These are phyloP conservation scores for Cheilosia urbana DNA, from an alignment of 2,888 invertebrate genomes.

Conservation along the genomic window DNA sequence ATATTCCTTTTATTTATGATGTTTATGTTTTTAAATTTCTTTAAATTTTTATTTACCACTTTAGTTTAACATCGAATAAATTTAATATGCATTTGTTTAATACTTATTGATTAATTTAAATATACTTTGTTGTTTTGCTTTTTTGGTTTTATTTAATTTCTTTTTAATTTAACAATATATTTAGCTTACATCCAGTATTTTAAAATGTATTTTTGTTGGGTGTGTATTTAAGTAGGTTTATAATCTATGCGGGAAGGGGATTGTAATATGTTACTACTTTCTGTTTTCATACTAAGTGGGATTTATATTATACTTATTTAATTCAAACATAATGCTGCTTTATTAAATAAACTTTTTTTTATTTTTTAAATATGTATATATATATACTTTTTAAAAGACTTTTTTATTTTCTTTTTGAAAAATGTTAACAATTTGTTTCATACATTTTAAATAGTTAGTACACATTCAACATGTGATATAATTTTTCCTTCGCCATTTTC, in stretches of 20 bases:
- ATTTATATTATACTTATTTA: conserved; percentile 60
- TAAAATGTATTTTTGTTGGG: conserved; percentile 45
- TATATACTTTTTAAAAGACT: conserved; percentile 61
- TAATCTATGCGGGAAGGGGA: conserved; percentile 52
- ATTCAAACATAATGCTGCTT: conserved; percentile 53
- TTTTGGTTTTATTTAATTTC: conserved; percentile 41
- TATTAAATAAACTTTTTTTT: conserved; percentile 64
- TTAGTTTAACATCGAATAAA: conserved; percentile 74
- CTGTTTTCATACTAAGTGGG: conserved; percentile 52
- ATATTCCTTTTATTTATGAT: conserved; percentile 58
- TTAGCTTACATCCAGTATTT: conserved; percentile 70
- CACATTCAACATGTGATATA: conserved; percentile 72
- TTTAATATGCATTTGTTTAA: conserved; percentile 73
- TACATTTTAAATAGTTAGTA: conserved; percentile 74
- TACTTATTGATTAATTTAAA: conserved; percentile 73
- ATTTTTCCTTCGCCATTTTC: conserved; percentile 10
- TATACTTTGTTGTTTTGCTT: conserved; percentile 43
- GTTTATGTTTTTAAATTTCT: conserved; percentile 26
- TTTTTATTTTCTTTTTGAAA: conserved; percentile 56
- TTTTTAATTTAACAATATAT: conserved; percentile 66
- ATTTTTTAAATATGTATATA: conserved; percentile 55
- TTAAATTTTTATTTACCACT: conserved; percentile 72
- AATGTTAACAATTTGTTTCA: conserved; percentile 76
- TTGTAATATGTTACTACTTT: conserved; percentile 59
- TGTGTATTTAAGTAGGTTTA: conserved; percentile 59